Conservation (phyloP, 2,797 vertebrate genomes). For the Notoglanidium macrostoma region DNA sequence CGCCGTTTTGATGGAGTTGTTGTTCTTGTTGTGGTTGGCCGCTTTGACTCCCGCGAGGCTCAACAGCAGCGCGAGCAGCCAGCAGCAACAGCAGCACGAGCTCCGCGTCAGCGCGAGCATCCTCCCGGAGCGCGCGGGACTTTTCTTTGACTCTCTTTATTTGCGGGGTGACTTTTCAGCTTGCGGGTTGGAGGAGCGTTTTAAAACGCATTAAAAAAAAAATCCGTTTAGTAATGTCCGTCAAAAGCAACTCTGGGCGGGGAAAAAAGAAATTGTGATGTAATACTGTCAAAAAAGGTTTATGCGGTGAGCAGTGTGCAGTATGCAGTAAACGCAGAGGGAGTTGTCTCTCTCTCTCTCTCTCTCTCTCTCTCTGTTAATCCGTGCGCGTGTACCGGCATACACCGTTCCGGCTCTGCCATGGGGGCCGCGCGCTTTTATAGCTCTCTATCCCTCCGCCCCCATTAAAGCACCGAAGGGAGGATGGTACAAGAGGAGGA, state of each 20-base stretch:
- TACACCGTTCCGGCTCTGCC: conserved; percentile 23
- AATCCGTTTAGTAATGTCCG: conserved; percentile 40
- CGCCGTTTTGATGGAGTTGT: conserved; percentile 92
- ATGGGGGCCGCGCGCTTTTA: conserved; percentile 15
- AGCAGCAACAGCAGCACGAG: conserved; percentile 71
- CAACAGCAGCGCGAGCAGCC: conserved; percentile 83
- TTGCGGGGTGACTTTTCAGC: not conserved
- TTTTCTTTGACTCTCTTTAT: not conserved
- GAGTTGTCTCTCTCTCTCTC: not conserved
- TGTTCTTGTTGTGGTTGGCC: conserved; percentile 29
- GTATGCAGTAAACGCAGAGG: not conserved
- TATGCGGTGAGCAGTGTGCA: not conserved
- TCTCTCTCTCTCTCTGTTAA: conserved; percentile 9
- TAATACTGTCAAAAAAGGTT: not conserved
- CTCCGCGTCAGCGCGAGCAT: conserved; percentile 82
- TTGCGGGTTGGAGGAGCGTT: no score
- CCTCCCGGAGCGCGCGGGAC: conserved; percentile 63
- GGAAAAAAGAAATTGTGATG: not conserved
- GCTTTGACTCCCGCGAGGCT: conserved; percentile 77
- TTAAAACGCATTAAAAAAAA: conserved; percentile 7
- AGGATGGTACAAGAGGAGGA: conserved; percentile 4
- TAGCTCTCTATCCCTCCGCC: conserved; percentile 19
- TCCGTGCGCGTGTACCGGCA: conserved; percentile 25
- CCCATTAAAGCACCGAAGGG: not conserved
- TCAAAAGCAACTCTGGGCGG: not conserved